Evolutionary conservation across 2,797 vertebrate species (phyloP), one percentile per base, ranked within the genome.

Genomic region (Phylloscopus collybita): DNA sequence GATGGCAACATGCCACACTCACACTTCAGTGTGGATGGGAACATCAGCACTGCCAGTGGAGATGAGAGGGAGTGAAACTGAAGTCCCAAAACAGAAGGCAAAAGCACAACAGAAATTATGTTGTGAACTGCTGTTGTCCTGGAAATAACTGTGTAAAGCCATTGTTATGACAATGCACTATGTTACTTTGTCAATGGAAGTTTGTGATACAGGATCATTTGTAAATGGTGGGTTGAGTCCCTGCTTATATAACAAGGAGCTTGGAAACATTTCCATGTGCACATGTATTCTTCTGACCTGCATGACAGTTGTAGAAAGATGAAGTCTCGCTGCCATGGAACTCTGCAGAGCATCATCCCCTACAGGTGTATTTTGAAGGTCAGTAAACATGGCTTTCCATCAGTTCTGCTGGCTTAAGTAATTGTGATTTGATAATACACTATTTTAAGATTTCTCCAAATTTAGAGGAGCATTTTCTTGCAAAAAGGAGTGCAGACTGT

Each of bases 21-120:
- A 4, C 49, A 61, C 11, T 60, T 73, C 32, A 18, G 38, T 0
- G 0, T 44, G 4, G 6, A 26, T 23, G 32, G 64, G 51, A 94
- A 59, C 8, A 7, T 71, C 51, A 30, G 54, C 36, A 11, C 51
- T 60, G 30, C 36, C 57, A 45, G 13, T 49, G 59, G 47, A 81
- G 65, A 32, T 27, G 51, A 60, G 36, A 17, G 25, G n/a, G 26
- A 29, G 34, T 32, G 38, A 62, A 83, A 29, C 32, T 80, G 25
- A 53, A 66, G n/a, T 81, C 57, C 16, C 40, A 29, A 2, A 1
- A 40, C 7, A 16, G 21, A 79, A 72, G 38, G 64, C 51, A 64
- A 64, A 80, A 86, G 36, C 32, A 25, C 7, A 72, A 21, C 23
- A 64, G 73, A 70, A 79, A 29, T 30, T 1, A 0, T 32, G 27